Conservation (phyloP, 1,140 invertebrate species). For the Drosophila nebulosa region DNA sequence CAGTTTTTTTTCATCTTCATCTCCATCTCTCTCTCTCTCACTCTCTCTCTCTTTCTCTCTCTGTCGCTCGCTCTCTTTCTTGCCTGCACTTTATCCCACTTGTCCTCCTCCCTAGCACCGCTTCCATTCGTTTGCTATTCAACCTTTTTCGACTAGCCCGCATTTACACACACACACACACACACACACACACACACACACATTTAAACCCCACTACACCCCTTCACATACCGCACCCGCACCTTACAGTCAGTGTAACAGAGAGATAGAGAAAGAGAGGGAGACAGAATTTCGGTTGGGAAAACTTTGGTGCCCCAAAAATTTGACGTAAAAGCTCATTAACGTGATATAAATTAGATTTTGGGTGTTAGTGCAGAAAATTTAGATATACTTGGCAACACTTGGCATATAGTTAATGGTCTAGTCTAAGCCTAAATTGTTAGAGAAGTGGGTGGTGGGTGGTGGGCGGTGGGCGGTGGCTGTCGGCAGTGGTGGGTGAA, state of each 20-base stretch:
- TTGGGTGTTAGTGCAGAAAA: constrained; percentile 69
- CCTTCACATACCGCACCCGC: background rate
- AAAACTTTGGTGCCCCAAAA: constrained; percentile 40
- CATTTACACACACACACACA: background rate
- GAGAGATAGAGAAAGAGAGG: background rate
- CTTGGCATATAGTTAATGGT: constrained; percentile 47
- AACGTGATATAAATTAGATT: constrained; percentile 79
- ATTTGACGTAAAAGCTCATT: constrained; percentile 75
- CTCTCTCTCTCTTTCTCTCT: background rate
- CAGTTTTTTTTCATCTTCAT: constrained; percentile 48
- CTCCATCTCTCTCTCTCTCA: background rate
- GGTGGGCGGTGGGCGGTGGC: background rate
- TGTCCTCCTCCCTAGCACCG: background rate
- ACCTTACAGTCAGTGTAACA: background rate
- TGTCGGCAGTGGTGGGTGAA: background rate
- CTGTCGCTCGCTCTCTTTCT: background rate
- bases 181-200: background rate
- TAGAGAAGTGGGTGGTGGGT: background rate
- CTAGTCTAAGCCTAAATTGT: background rate
- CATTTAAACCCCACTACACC: background rate
- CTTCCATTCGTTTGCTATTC: background rate
- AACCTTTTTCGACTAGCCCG: constrained; percentile 3
- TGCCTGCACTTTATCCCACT: background rate
- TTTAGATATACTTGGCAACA: constrained; percentile 55
- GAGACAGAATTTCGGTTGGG: background rate